Conservation (phyloP, 2,797 vertebrate genomes). For the Okamejei kenojei region DNA sequence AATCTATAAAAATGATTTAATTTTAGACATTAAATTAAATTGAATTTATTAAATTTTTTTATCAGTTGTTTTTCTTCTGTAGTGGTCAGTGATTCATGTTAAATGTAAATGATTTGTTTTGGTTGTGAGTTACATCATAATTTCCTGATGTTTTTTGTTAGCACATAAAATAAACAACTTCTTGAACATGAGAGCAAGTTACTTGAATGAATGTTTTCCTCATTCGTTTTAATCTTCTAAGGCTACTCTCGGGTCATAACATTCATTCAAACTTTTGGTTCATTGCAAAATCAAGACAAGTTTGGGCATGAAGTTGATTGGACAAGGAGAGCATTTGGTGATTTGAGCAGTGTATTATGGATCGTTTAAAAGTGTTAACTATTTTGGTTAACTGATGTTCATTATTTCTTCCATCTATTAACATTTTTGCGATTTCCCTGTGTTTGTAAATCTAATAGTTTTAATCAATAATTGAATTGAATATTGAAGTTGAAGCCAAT, state of each 20-base stretch:
- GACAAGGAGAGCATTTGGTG: no score
- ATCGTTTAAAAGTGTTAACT: no score
- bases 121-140: neutral
- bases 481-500: neutral
- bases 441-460: neutral
- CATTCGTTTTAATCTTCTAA: neutral
- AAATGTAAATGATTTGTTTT: no score
- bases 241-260: neutral
- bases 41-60: neutral
- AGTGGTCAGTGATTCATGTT: neutral
- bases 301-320: neutral
- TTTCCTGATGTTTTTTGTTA: neutral
- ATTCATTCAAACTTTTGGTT: neutral
- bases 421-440: neutral
- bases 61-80: neutral
- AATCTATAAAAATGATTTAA: no score
- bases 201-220: neutral
- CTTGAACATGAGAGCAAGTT: neutral
- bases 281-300: neutral
- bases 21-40: neutral
- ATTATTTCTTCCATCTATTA: neutral
- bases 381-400: neutral
- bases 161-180: neutral
- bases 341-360: no score
- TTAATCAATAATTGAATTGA: neutral